These are phyloP conservation scores for Zaprionus inermis DNA, from an alignment of 1,140 invertebrate species.

Conservation along the genomic window DNA sequence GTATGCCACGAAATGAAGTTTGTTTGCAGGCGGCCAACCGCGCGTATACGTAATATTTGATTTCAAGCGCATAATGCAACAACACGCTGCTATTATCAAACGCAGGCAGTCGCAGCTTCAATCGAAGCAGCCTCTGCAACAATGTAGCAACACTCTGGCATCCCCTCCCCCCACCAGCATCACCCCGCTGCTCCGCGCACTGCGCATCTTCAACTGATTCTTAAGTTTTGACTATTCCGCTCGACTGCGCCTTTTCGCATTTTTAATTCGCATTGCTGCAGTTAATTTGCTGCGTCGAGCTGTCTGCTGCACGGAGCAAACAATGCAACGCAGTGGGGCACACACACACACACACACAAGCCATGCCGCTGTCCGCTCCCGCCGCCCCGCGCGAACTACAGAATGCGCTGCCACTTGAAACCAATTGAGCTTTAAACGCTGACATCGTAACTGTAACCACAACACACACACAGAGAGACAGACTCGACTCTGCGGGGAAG, in stretches of 20 bases:
- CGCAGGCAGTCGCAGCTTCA: background rate
- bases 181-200: background rate
- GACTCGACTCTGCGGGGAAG: conserved; percentile 24
- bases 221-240: background rate
- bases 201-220: background rate
- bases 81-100: conserved; percentile 24
- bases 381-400: conserved; percentile 13
- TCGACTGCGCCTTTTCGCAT: background rate
- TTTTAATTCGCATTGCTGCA: background rate
- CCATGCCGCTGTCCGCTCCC: background rate
- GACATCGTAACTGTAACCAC: conserved; percentile 46
- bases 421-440: conserved; percentile 76
- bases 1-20: background rate
- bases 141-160: background rate
- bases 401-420: conserved; percentile 64
- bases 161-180: background rate
- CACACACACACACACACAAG: too few species aligned
- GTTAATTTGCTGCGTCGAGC: conserved; percentile 49
- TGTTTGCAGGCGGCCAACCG: background rate
- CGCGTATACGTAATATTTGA: conserved; percentile 69
- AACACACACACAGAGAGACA: conserved; percentile 22
- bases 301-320: background rate
- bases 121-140: background rate
- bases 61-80: conserved; percentile 15
- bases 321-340: background rate